phyloP scores from a whole-genome alignment of 1,140 invertebrate species.

The Cyphomyrmex costatus region DNA sequence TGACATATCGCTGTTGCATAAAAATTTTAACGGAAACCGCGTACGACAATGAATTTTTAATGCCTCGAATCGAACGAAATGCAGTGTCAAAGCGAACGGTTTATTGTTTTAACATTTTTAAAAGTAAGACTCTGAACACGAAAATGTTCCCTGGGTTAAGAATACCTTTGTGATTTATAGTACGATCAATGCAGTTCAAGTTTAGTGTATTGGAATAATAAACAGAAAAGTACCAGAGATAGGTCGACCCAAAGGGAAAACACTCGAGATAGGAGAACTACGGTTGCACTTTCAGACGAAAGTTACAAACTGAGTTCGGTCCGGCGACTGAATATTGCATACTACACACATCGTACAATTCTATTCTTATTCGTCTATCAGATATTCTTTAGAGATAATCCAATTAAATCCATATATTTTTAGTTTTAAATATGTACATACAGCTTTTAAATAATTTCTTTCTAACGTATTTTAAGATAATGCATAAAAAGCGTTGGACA shows the following conservation, averaged over 20 bases:
- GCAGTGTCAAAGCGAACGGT: conserved; percentile 41
- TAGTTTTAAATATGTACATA: neutral
- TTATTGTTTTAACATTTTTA: conserved; percentile 45
- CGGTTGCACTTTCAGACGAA: conserved; percentile 2
- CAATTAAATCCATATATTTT: neutral
- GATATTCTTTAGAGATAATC: neutral
- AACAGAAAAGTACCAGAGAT: conserved; percentile 41
- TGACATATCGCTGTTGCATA: conserved; percentile 52
- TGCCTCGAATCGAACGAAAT: neutral
- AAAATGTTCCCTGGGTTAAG: conserved; percentile 24
- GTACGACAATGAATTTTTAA: conserved; percentile 55
- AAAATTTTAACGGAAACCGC: conserved; percentile 54
- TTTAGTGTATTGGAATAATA: conserved; percentile 48
- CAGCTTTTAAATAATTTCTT: neutral
- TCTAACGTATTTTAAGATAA: neutral
- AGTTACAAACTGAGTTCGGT: conserved; percentile 41
- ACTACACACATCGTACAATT: neutral
- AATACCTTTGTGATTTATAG: conserved; percentile 47
- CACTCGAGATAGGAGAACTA: conserved; percentile 7
- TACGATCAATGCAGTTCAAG: neutral
- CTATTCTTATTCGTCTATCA: conserved; percentile 9
- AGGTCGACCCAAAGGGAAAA: conserved; percentile 38
- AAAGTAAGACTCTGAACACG: neutral
- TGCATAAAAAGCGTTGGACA: neutral
- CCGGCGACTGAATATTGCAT: conserved; percentile 21